A percentile compares a stretch with the other conserved stretches of the same genome.
phyloP scores from a whole-genome alignment of 2,888 invertebrate genomes.

The Zhuqinia jingwanae region DNA sequence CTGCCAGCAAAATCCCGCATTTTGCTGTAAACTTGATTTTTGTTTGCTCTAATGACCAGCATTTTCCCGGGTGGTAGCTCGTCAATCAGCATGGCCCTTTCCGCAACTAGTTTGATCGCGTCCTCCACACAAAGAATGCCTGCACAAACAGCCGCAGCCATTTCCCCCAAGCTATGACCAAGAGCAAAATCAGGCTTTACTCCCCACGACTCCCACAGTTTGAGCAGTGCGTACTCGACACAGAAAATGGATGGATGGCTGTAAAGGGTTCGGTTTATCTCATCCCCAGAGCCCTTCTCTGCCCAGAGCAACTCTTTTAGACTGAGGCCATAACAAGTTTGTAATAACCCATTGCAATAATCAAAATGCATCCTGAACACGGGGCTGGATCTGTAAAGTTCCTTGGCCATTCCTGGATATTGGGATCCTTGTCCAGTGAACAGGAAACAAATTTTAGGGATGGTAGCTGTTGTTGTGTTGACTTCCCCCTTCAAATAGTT shows the following conservation, averaged over 20 bases:
- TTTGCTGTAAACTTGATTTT: too few species aligned
- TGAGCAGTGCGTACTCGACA: too few species aligned
- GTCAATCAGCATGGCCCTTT: too few species aligned
- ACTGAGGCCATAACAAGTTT: slow-evolving; percentile 1
- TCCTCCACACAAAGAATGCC: too few species aligned
- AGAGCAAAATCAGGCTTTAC: too few species aligned
- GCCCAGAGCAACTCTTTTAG: slow-evolving; percentile 56
- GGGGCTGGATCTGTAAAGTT: slow-evolving; percentile 19
- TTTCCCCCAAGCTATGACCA: too few species aligned
- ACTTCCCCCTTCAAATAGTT: background rate
- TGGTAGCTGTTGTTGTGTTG: background rate
- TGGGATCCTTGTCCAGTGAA: slow-evolving; percentile 58
- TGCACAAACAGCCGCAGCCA: too few species aligned
- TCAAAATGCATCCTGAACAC: slow-evolving; percentile 56
- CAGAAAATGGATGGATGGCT: slow-evolving; percentile 73
- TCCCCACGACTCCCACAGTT: too few species aligned
- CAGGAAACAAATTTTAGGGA: slow-evolving; percentile 46
- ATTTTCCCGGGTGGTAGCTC: too few species aligned
- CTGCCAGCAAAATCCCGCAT: too few species aligned
- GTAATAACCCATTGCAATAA: slow-evolving; percentile 42
- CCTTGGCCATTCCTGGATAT: slow-evolving; percentile 51
- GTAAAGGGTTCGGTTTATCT: slow-evolving; percentile 48
- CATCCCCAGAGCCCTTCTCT: background rate
- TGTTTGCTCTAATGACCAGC: too few species aligned
- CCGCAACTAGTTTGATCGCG: too few species aligned